Percentiles rank a stretch among this genome's conserved stretches.
Evolutionary conservation across 2,888 invertebrate genomes (phyloP).

Genomic region (Aricia artaxerxes): DNA sequence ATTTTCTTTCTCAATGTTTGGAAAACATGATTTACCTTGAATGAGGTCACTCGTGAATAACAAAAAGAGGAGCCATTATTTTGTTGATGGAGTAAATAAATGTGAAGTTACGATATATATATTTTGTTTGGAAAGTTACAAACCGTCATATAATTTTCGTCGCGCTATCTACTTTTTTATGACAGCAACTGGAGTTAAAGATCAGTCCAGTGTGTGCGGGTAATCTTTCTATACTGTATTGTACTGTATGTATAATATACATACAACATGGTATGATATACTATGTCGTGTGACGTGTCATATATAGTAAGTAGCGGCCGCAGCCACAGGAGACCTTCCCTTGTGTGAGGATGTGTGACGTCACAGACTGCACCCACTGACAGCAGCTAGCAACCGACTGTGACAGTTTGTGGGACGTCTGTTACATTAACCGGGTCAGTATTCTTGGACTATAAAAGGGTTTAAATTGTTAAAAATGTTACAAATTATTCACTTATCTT

Average conservation of each 20-base stretch:
- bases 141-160: too few species aligned
- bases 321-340: conserved; percentile 18
- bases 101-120: too few species aligned
- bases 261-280: too few species aligned
- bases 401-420: not conserved
- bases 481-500: not conserved
- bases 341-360: conserved; percentile 26
- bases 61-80: not conserved
- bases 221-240: too few species aligned
- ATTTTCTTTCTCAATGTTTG: not conserved
- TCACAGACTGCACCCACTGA: conserved; percentile 19
- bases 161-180: too few species aligned
- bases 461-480: too few species aligned
- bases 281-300: not conserved
- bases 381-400: not conserved
- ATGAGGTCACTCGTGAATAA: not conserved
- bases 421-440: too few species aligned
- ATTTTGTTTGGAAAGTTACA: too few species aligned
- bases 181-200: too few species aligned
- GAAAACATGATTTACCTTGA: not conserved
- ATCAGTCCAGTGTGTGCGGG: too few species aligned
- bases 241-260: too few species aligned
- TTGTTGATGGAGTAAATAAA: not conserved
- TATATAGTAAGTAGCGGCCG: not conserved
- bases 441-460: too few species aligned